phyloP scores from a whole-genome alignment of 2,888 invertebrate species.

The Operophtera brumata region DNA sequence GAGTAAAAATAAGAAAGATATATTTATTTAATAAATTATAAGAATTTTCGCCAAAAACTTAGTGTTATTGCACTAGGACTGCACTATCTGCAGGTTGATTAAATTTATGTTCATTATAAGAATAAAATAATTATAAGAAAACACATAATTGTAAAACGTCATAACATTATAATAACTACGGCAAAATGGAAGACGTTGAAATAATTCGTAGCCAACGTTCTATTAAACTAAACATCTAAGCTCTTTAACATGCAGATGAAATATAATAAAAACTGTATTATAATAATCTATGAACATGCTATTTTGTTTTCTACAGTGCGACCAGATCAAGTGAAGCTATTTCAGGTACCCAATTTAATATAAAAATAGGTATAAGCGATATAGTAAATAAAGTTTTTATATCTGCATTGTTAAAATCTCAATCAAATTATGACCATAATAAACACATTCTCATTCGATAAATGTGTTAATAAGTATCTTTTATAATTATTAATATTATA shows the following conservation, averaged over 20 bases:
- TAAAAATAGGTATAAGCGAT: slow-evolving; percentile 18
- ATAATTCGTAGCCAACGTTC: slow-evolving; percentile 79
- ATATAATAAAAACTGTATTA: slow-evolving; percentile 18
- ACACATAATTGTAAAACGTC: slow-evolving; percentile 32
- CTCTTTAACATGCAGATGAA: slow-evolving; percentile 53
- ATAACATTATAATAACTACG: slow-evolving; percentile 41
- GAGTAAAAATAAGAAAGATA: slow-evolving; percentile 43
- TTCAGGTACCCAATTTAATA: slow-evolving; percentile 23
- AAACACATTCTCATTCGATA: background rate
- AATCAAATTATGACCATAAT: background rate
- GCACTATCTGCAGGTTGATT: slow-evolving; percentile 61
- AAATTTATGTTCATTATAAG: slow-evolving; percentile 38
- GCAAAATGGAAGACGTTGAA: slow-evolving; percentile 75
- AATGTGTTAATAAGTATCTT: too few relatives aligned
- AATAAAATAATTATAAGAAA: slow-evolving; percentile 32
- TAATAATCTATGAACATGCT: slow-evolving; percentile 28
- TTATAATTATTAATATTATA: background rate
- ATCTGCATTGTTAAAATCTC: slow-evolving; percentile 9
- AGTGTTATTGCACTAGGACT: slow-evolving; percentile 73
- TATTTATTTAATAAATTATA: slow-evolving; percentile 63
- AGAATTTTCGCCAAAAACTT: slow-evolving; percentile 54
- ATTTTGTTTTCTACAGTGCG: slow-evolving; percentile 30
- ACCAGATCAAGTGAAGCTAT: slow-evolving; percentile 15
- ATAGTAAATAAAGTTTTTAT: slow-evolving; percentile 19
- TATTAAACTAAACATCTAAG: slow-evolving; percentile 62